phyloP scores from a whole-genome alignment of 1,140 invertebrate genomes.

The Calephelis virginiensis region DNA sequence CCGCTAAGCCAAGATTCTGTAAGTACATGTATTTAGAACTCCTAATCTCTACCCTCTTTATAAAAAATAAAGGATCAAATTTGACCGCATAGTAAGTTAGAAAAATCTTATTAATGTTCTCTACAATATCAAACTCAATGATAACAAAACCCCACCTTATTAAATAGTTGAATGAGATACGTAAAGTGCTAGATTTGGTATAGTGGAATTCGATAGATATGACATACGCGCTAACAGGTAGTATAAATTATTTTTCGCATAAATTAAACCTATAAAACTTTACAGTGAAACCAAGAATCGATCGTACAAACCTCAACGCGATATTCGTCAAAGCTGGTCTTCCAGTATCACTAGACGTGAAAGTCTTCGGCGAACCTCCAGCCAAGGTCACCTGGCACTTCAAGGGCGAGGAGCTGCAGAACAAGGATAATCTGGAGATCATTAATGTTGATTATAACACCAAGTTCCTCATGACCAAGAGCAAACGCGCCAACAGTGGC shows the following conservation, averaged over 20 bases:
- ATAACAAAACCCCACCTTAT: too few relatives aligned
- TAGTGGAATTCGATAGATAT: too few relatives aligned
- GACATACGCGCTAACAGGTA: too few relatives aligned
- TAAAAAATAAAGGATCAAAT: background rate
- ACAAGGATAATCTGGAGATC: conserved; percentile 85
- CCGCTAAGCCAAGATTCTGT: conserved; percentile 95
- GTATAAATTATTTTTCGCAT: too few relatives aligned
- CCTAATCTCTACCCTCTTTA: too few relatives aligned
- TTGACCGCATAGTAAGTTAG: background rate
- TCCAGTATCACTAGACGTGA: conserved; percentile 93
- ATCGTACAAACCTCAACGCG: conserved; percentile 92
- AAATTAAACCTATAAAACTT: conserved; percentile 25
- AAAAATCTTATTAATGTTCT: too few relatives aligned
- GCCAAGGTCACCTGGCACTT: conserved; percentile 95
- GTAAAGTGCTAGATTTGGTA: too few relatives aligned
- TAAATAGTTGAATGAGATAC: too few relatives aligned
- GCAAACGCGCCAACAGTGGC: conserved; percentile 90
- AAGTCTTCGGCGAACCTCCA: conserved; percentile 95
- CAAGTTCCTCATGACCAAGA: conserved; percentile 91
- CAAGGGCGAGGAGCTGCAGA: conserved; percentile 85
- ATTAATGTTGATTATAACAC: conserved; percentile 94
- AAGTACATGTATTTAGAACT: conserved; percentile 73
- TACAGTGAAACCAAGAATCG: conserved; percentile 94
- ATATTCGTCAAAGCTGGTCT: conserved; percentile 94
- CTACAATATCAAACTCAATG: too few relatives aligned